A percentile compares a stretch with the other conserved stretches of the same genome.
phyloP scores from a whole-genome alignment of 2,888 invertebrate genomes.

The Oscheius myriophilus region DNA sequence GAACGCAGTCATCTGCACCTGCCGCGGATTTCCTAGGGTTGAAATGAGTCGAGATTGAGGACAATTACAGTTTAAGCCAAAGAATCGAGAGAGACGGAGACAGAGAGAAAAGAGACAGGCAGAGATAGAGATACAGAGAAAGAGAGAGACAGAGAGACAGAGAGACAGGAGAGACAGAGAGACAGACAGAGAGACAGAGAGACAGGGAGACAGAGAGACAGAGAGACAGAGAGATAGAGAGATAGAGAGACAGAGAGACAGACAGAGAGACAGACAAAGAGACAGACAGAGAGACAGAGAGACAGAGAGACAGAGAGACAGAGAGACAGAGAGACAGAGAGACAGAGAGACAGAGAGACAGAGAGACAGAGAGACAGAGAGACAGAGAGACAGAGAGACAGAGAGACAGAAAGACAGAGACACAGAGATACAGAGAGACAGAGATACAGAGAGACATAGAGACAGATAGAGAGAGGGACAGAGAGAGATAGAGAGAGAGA shows the following conservation, averaged over 20 bases:
- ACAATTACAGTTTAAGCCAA: too few relatives aligned
- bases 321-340: neutral
- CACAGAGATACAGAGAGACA: neutral
- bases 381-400: conserved; percentile 7
- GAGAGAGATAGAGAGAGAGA: neutral
- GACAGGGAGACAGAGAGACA: neutral
- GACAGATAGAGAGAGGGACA: neutral
- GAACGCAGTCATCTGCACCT: conserved; percentile 8
- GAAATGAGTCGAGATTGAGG: too few relatives aligned
- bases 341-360: neutral
- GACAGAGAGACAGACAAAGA: neutral
- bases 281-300: neutral
- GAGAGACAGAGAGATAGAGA: neutral
- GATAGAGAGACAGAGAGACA: neutral
- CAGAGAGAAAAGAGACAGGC: neutral
- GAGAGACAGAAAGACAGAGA: neutral
- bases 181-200: neutral
- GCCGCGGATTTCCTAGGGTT: too few relatives aligned
- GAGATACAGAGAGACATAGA: neutral
- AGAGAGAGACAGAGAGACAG: conserved; percentile 1
- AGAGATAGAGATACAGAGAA: neutral
- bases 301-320: conserved; percentile 4
- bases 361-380: conserved; percentile 5
- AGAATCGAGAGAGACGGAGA: neutral
- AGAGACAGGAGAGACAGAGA: neutral